Percentiles rank a stretch among this genome's conserved stretches.
phyloP scores from a whole-genome alignment of 2,113 vertebrate species.

The Nettapus auritus region DNA sequence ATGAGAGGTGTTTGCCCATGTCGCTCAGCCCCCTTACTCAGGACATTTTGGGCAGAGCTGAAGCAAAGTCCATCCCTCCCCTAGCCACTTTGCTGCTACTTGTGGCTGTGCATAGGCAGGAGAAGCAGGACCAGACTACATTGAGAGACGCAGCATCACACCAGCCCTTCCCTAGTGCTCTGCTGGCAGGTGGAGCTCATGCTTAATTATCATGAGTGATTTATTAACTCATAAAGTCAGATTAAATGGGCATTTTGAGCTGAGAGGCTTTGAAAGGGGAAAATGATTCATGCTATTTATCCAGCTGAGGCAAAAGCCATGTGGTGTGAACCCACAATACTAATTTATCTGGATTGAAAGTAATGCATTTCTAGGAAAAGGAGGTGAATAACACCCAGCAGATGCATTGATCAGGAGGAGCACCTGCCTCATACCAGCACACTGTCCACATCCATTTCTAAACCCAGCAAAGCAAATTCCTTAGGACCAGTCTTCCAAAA shows the following conservation, averaged over 20 bases:
- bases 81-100: not conserved
- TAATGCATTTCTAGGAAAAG: slow-evolving; percentile 5
- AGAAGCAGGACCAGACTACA: not conserved
- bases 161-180: not conserved
- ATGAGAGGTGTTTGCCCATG: not conserved
- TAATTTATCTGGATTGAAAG: slow-evolving; percentile 20
- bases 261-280: slow-evolving; percentile 49
- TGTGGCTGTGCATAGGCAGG: not conserved
- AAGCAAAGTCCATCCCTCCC: not conserved
- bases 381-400: not conserved
- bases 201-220: slow-evolving; percentile 62
- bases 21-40: not conserved
- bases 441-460: not conserved
- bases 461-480: not conserved
- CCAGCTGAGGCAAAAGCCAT: slow-evolving; percentile 56
- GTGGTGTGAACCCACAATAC: not conserved
- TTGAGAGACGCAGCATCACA: not conserved
- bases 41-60: not conserved
- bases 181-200: slow-evolving; percentile 26
- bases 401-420: not conserved
- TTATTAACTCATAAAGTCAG: slow-evolving; percentile 70
- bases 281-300: slow-evolving; percentile 56
- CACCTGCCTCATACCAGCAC: not conserved
- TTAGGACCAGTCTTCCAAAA: not conserved
- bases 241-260: slow-evolving; percentile 59